A percentile compares a stretch with the other conserved stretches of the same genome.
These are phyloP conservation scores for Hycleus phaleratus DNA, from an alignment of 1,140 invertebrate species.

Conservation along the genomic window DNA sequence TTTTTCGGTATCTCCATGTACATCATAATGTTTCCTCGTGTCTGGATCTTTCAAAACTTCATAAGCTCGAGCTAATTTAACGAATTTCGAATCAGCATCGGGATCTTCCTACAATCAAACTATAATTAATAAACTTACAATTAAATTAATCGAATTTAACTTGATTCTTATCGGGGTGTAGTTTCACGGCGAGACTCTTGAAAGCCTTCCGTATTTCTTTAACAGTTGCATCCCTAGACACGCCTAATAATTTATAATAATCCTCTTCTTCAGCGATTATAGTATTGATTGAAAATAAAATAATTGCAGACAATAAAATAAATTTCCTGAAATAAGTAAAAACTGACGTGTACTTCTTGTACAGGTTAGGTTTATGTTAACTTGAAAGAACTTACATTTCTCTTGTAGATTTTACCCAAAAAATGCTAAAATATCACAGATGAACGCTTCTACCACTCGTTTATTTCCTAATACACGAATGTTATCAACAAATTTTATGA, in stretches of 20 bases:
- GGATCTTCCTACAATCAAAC: slow-evolving; percentile 53
- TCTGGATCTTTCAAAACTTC: slow-evolving; percentile 79
- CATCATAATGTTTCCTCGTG: slow-evolving; percentile 69
- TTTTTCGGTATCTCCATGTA: slow-evolving; percentile 67
- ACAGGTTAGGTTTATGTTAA: no score
- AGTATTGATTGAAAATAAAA: neutral
- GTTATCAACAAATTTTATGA: no score
- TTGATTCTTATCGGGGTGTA: slow-evolving; percentile 80
- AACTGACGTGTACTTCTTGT: no score
- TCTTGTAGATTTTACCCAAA: no score
- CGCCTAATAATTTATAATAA: slow-evolving; percentile 62
- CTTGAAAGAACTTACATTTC: no score
- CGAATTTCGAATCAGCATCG: slow-evolving; percentile 66
- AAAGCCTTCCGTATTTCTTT: slow-evolving; percentile 75
- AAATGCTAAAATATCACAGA: no score
- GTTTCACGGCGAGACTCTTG: slow-evolving; percentile 68
- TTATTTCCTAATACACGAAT: no score
- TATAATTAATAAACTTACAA: slow-evolving; percentile 16
- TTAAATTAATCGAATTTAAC: slow-evolving; percentile 39
- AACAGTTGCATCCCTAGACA: slow-evolving; percentile 59
- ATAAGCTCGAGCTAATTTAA: slow-evolving; percentile 73
- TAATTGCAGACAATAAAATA: neutral
- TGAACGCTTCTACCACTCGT: no score
- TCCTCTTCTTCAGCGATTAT: slow-evolving; percentile 22
- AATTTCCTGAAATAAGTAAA: neutral